A percentile compares a stretch with the other conserved stretches of the same genome.
phyloP scores from a whole-genome alignment of 37 sponge, comb jelly and placozoan genomes.

The Theonella swinhoei region DNA sequence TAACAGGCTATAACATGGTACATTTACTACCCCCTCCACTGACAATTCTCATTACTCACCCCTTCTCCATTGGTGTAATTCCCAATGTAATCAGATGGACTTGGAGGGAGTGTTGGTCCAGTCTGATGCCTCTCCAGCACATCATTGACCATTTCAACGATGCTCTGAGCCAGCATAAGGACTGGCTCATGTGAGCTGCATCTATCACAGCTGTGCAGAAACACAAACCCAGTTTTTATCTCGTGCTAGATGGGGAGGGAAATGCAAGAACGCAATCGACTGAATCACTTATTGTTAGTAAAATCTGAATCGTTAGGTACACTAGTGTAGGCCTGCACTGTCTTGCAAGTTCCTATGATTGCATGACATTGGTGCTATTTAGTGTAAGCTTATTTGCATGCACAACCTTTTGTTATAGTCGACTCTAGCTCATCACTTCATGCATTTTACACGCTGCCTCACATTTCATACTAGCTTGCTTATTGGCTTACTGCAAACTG shows the following conservation, averaged over 20 bases:
- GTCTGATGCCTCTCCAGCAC: constrained; percentile 26
- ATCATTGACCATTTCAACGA: constrained; percentile 26
- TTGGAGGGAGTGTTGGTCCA: constrained; percentile 16
- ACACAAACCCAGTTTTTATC: constrained; percentile 64
- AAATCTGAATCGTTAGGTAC: not conserved
- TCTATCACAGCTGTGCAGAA: constrained; percentile 67
- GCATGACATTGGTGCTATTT: too few relatives aligned
- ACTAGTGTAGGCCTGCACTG: not conserved
- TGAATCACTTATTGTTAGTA: too few relatives aligned
- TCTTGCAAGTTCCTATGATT: not conserved
- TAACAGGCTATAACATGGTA: too few relatives aligned
- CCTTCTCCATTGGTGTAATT: constrained; percentile 24
- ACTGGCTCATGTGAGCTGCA: constrained; percentile 25
- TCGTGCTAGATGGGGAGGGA: constrained; percentile 36
- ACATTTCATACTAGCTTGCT: too few relatives aligned
- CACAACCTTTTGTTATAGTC: too few relatives aligned
- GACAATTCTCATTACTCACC: too few relatives aligned
- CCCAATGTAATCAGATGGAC: constrained; percentile 45
- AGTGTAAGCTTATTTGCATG: too few relatives aligned
- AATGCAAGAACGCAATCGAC: too few relatives aligned
- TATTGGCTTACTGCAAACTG: constrained; percentile 61
- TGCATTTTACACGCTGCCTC: not conserved
- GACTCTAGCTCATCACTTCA: too few relatives aligned
- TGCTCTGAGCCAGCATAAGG: constrained; percentile 7
- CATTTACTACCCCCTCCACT: too few relatives aligned